A percentile compares a stretch with the other conserved stretches of the same genome.
These are phyloP conservation scores for Sylvilagus floridanus DNA, from an alignment of 2,797 vertebrate genomes.

Conservation along the genomic window DNA sequence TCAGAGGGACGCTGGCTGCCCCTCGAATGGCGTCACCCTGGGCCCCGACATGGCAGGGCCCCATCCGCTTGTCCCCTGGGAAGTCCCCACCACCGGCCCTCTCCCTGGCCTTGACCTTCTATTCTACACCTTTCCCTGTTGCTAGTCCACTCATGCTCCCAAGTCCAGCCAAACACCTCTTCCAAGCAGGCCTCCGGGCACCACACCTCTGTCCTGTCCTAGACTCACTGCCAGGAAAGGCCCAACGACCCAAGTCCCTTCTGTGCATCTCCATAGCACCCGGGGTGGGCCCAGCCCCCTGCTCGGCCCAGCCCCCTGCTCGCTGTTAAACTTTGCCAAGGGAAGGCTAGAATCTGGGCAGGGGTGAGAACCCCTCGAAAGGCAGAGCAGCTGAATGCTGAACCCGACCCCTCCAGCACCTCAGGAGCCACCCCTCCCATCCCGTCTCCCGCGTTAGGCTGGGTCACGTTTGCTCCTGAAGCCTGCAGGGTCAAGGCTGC, in stretches of 20 bases:
- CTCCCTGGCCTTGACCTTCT: conserved; percentile 15
- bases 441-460: background rate
- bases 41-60: background rate
- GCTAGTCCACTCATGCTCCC: background rate
- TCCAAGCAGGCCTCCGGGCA: background rate
- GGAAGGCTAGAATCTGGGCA: background rate
- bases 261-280: background rate
- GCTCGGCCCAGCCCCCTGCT: no score
- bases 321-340: background rate
- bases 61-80: background rate
- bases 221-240: background rate
- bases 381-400: background rate
- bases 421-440: background rate
- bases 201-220: background rate
- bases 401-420: background rate
- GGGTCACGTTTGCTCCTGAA: background rate
- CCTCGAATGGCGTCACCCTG: background rate
- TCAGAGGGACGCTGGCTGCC: background rate
- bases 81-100: background rate
- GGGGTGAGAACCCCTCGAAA: background rate
- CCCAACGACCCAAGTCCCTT: background rate
- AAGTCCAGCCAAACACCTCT: background rate
- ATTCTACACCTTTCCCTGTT: background rate
- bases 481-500: background rate
- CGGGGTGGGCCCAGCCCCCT: background rate